Evolutionary conservation across 1,140 invertebrate genomes (phyloP).

Genomic region (Drosophila repletoides): DNA sequence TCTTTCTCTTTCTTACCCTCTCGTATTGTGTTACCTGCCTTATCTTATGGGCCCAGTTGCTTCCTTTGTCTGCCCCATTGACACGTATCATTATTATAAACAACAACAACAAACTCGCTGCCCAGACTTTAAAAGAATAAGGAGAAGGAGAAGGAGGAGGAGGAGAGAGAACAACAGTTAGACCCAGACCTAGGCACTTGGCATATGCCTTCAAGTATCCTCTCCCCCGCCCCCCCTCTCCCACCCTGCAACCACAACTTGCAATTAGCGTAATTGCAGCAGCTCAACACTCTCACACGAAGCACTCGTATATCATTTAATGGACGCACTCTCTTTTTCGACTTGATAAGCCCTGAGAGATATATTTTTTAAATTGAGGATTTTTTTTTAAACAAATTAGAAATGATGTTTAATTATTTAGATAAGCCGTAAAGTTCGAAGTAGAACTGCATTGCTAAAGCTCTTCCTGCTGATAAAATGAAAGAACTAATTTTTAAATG

Average conservation of each 20-base stretch:
- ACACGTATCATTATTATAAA: conserved; percentile 43
- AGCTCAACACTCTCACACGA: neutral
- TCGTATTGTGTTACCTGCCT: conserved; percentile 28
- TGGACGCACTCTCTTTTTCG: too few relatives aligned
- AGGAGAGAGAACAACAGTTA: neutral
- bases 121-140: neutral
- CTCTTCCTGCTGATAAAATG: too few relatives aligned
- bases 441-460: too few relatives aligned
- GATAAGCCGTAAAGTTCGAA: too few relatives aligned
- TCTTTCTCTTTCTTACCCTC: neutral
- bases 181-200: neutral
- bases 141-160: neutral
- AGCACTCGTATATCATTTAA: conserved; percentile 10
- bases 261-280: conserved; percentile 68
- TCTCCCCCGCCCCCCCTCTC: too few relatives aligned
- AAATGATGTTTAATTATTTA: too few relatives aligned
- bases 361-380: too few relatives aligned
- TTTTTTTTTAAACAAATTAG: too few relatives aligned
- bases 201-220: conserved; percentile 1
- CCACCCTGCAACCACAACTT: conserved; percentile 19
- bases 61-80: conserved; percentile 38
- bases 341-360: too few relatives aligned
- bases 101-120: conserved; percentile 9
- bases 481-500: too few relatives aligned
- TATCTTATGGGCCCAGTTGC: conserved; percentile 20